Conservation (phyloP, 2,888 invertebrate species). For the Epirrhoe alternata region DNA sequence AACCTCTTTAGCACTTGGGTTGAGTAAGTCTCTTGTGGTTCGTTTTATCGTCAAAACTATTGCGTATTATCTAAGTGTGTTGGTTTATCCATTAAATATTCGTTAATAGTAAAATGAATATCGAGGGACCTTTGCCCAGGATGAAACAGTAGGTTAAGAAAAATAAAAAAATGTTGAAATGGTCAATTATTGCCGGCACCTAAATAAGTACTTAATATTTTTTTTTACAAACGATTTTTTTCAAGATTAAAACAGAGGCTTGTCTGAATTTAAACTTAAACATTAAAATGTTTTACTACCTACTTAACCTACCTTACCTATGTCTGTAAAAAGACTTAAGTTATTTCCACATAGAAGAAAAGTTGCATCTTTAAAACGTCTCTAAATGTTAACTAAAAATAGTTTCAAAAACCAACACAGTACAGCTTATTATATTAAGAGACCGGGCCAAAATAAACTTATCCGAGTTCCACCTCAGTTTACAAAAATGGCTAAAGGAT, state of each 20-base stretch:
- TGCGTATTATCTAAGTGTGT: constrained; percentile 10
- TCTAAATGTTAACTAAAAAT: neutral
- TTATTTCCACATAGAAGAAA: neutral
- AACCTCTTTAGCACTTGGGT: constrained; percentile 39
- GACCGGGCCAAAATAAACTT: constrained; percentile 24
- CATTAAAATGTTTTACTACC: neutral
- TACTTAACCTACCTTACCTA: neutral
- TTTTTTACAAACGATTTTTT: too few species aligned
- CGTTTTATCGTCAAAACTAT: constrained; percentile 25
- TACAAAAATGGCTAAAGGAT: constrained; percentile 29
- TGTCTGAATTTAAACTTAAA: neutral
- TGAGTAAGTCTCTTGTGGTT: constrained; percentile 30
- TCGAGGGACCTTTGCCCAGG: too few species aligned
- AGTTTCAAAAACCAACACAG: neutral
- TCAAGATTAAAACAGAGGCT: too few species aligned
- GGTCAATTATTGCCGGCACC: too few species aligned
- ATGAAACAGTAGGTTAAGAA: too few species aligned
- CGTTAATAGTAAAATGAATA: neutral
- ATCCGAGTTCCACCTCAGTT: constrained; percentile 3
- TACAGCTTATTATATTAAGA: constrained; percentile 6
- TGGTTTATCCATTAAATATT: neutral
- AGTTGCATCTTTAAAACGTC: neutral
- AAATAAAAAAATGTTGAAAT: too few species aligned
- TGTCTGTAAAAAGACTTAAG: neutral
- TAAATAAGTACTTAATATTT: too few species aligned